Evolutionary conservation across 2,888 invertebrate genomes (phyloP).

Genomic region (Coelopa pilipes): DNA sequence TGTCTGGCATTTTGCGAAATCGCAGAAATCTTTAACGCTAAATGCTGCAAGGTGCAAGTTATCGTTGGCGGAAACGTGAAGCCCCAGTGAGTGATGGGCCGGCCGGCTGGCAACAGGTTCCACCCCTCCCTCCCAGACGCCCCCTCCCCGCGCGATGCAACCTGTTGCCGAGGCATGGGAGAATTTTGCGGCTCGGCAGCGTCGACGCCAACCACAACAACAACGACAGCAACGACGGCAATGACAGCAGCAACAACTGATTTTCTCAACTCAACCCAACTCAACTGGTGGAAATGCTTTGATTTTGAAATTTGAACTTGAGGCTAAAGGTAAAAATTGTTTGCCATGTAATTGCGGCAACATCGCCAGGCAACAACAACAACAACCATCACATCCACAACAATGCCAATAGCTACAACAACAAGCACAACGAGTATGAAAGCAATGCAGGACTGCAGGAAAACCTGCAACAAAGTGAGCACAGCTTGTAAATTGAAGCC

Average conservation of each 20-base stretch:
- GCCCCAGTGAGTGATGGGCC: constrained; percentile 17
- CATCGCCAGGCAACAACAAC: constrained; percentile 34
- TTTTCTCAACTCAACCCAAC: neutral
- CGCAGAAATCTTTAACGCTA: constrained; percentile 24
- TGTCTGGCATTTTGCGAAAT: constrained; percentile 18
- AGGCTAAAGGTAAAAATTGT: constrained; percentile 67
- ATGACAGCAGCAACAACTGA: constrained; percentile 4
- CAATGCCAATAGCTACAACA: constrained; percentile 25
- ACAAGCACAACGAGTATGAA: constrained; percentile 26
- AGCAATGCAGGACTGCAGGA: constrained; percentile 7
- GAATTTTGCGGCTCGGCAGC: too few species aligned
- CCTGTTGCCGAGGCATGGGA: constrained; percentile 10
- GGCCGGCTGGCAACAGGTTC: neutral
- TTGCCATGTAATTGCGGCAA: constrained; percentile 63
- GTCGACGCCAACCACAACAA: constrained; percentile 27
- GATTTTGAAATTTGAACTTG: constrained; percentile 66
- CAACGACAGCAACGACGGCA: constrained; percentile 31
- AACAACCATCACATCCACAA: constrained; percentile 34
- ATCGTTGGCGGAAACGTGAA: constrained; percentile 10
- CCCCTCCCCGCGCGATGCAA: neutral
- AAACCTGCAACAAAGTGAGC: constrained; percentile 4
- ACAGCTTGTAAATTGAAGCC: constrained; percentile 41
- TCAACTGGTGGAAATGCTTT: constrained; percentile 43
- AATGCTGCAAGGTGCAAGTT: constrained; percentile 34
- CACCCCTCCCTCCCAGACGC: neutral